Conservation (phyloP, 2,888 invertebrate species). For the Cerceris rybyensis region DNA sequence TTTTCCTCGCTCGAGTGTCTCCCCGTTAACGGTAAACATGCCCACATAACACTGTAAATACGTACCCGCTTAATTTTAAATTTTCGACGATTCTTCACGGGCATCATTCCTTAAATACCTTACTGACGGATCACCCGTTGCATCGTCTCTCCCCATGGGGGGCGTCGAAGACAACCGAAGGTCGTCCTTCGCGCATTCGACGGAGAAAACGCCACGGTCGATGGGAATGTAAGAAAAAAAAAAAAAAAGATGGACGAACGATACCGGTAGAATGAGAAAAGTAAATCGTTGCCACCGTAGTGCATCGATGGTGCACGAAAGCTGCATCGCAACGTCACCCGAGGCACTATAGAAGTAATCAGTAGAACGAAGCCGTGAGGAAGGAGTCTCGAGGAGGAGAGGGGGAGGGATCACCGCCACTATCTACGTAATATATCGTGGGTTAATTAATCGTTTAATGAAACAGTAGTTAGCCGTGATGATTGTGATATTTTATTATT, state of each 20-base stretch:
- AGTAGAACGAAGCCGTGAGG: constrained; percentile 29
- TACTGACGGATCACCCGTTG: constrained; percentile 46
- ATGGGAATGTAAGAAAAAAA: constrained; percentile 5
- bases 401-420: constrained; percentile 51
- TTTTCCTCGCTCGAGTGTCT: constrained; percentile 20
- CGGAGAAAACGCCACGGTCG: constrained; percentile 26
- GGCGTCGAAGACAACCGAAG: constrained; percentile 9
- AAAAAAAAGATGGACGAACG: background rate
- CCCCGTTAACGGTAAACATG: constrained; percentile 42
- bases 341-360: constrained; percentile 50
- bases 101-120: constrained; percentile 62
- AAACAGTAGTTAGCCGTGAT: constrained; percentile 80
- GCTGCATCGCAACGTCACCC: constrained; percentile 51
- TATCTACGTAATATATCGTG: constrained; percentile 78
- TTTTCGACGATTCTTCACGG: constrained; percentile 73
- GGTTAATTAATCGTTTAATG: constrained; percentile 80
- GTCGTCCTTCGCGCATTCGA: constrained; percentile 40
- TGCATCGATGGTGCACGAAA: constrained; percentile 22
- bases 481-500: constrained; percentile 79
- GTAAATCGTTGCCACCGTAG: constrained; percentile 2
- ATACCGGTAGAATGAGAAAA: background rate
- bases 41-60: constrained; percentile 50
- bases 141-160: background rate
- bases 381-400: constrained; percentile 5
- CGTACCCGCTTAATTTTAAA: constrained; percentile 61